phyloP scores from a whole-genome alignment of 2,797 vertebrate species.

The Anniella stebbinsi region DNA sequence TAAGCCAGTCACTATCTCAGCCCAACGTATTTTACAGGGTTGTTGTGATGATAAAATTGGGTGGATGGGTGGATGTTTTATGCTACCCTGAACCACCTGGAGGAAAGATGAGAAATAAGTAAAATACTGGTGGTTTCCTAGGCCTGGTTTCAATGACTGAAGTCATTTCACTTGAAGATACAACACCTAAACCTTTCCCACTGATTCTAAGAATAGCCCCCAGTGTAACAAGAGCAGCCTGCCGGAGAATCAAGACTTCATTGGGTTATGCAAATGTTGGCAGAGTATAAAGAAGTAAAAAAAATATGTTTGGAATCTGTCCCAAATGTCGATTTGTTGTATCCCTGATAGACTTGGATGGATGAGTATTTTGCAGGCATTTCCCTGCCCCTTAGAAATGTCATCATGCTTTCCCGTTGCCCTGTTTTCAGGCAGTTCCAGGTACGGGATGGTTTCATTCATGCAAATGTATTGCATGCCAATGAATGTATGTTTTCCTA shows the following conservation, averaged over 20 bases:
- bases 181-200: not conserved
- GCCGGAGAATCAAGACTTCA: not conserved
- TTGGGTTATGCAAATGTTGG: slow-evolving; percentile 3
- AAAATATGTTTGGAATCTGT: not conserved
- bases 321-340: not conserved
- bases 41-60: too few species aligned
- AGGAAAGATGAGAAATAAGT: not conserved
- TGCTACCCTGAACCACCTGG: too few species aligned
- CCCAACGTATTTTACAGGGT: not conserved
- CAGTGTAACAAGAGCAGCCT: slow-evolving; percentile 8
- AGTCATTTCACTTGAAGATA: not conserved
- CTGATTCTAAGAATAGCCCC: slow-evolving; percentile 33
- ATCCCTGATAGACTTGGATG: not conserved
- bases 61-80: too few species aligned
- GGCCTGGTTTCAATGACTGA: not conserved
- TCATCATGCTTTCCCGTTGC: too few species aligned
- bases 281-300: not conserved
- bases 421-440: not conserved
- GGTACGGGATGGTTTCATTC: not conserved
- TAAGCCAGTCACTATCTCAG: too few species aligned
- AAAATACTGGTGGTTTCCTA: too few species aligned
- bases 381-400: not conserved
- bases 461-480: not conserved
- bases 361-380: not conserved
- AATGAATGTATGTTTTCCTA: not conserved